Evolutionary conservation across 2,888 invertebrate genomes (phyloP).

Genomic region (Hipparchia semele): DNA sequence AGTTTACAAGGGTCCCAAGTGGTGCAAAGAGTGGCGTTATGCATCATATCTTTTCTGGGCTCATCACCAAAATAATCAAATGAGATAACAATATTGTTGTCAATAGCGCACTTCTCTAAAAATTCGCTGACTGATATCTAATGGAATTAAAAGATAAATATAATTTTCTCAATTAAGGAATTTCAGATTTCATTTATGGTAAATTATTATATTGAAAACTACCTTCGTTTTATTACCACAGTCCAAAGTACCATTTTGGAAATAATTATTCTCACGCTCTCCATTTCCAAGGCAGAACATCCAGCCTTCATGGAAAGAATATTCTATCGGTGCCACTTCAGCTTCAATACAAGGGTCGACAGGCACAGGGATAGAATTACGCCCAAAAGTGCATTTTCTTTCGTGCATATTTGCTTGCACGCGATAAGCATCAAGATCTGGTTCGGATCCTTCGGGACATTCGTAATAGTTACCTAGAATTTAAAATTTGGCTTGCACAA

Average conservation of each 20-base stretch:
- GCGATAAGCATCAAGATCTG: constrained; percentile 70
- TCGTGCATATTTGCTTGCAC: constrained; percentile 75
- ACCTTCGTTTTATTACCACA: constrained; percentile 77
- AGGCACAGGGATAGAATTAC: constrained; percentile 57
- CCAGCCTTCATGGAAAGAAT: constrained; percentile 77
- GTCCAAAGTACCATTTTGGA: constrained; percentile 73
- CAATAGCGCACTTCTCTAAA: constrained; percentile 68
- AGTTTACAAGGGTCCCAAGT: constrained; percentile 76
- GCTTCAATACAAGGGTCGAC: constrained; percentile 76
- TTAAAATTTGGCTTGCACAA: neutral
- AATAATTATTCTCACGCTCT: constrained; percentile 75
- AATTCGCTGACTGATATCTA: constrained; percentile 66
- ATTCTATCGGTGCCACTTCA: constrained; percentile 75
- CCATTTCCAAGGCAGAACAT: constrained; percentile 78
- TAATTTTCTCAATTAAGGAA: neutral
- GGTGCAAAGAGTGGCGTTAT: constrained; percentile 71
- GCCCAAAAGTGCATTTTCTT: constrained; percentile 68
- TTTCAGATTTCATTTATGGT: neutral
- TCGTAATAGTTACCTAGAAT: constrained; percentile 66
- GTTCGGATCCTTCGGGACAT: constrained; percentile 72
- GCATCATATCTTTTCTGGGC: constrained; percentile 75
- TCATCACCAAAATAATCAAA: constrained; percentile 78
- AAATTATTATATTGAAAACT: constrained; percentile 20
- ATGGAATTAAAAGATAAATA: constrained; percentile 19
- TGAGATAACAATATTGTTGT: constrained; percentile 72